Evolutionary conservation across 2,888 invertebrate species (phyloP).

Genomic region (Himalopsyche tibetana): DNA sequence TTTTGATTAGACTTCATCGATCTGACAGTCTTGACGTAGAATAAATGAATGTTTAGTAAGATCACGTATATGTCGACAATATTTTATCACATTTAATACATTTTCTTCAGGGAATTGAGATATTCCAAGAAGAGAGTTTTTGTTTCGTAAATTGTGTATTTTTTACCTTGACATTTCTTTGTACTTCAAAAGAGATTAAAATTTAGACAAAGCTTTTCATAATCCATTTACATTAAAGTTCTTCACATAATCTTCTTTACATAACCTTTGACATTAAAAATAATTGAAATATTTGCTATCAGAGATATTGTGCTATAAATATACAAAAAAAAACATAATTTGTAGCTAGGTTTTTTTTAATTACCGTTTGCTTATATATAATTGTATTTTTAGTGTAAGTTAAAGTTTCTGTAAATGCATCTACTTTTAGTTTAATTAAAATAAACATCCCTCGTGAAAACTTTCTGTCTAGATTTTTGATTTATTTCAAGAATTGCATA

Average conservation of each 20-base stretch:
- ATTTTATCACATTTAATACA: too few species aligned
- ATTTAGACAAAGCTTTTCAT: slow-evolving; percentile 5
- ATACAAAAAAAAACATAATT: neutral
- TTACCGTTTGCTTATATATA: neutral
- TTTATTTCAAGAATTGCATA: neutral
- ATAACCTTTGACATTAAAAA: slow-evolving; percentile 5
- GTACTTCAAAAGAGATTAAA: neutral
- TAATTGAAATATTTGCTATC: neutral
- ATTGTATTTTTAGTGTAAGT: neutral
- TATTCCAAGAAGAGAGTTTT: neutral
- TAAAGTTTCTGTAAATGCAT: neutral
- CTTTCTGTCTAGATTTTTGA: neutral
- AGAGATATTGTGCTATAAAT: neutral
- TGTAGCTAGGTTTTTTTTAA: neutral
- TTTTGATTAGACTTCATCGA: too few species aligned
- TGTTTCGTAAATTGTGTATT: neutral
- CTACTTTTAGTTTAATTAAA: neutral
- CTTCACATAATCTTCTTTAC: neutral
- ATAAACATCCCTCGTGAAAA: neutral
- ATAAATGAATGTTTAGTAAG: too few species aligned
- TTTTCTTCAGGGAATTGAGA: too few species aligned
- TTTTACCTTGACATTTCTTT: neutral
- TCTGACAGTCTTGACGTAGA: too few species aligned
- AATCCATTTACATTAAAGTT: slow-evolving; percentile 19
- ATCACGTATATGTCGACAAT: too few species aligned